Evolutionary conservation across 2,113 vertebrate genomes (phyloP), one percentile per base, ranked within the genome.

Genomic region (Loxodonta africana): DNA sequence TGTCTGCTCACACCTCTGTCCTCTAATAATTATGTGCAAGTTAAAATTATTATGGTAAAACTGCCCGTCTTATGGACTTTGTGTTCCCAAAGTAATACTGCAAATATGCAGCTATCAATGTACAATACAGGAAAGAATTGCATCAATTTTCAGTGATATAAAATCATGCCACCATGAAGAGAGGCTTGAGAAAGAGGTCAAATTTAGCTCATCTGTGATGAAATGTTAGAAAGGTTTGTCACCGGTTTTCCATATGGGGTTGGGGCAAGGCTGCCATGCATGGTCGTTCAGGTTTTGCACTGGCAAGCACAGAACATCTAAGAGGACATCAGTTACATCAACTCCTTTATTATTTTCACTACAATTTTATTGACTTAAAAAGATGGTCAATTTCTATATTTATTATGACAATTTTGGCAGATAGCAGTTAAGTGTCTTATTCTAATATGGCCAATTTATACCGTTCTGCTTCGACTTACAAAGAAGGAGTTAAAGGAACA

Each of bases 391-490:
- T 33, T 67, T 90, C 65, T 63, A 6, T 15, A 51, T 30, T 67
- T 7, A 28, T 73, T 28, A 46, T 26, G 44, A 71, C 10, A 30
- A 26, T 28, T 62, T 62, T 33, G n/a, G 30, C n/a, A 78, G 51
- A 41, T 9, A 6, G 14, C 46, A 69, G 5, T 76, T 30, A 51
- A 41, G 15, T 46, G 6, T 65, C 37, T 84, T 82, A 5, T 82
- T 65, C 65, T 85, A 77, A 48, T 21, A 25, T 53, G 65, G 10
- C 60, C 41, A 25, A 69, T 1, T 2, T 5, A 7, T 82, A 28
- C 26, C 37, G 62, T 28, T 82, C 41, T 51, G 20, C n/a, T 73
- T 90, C 73, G 83, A 77, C 57, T 73, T 86, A 65, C 46, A 92
- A 67, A 88, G 77, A 41, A 44, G 26, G 17, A 83, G 46, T 28